These are phyloP conservation scores for Enteromius unitaeniatus DNA, from an alignment of 2,797 vertebrate species.

Conservation along the genomic window DNA sequence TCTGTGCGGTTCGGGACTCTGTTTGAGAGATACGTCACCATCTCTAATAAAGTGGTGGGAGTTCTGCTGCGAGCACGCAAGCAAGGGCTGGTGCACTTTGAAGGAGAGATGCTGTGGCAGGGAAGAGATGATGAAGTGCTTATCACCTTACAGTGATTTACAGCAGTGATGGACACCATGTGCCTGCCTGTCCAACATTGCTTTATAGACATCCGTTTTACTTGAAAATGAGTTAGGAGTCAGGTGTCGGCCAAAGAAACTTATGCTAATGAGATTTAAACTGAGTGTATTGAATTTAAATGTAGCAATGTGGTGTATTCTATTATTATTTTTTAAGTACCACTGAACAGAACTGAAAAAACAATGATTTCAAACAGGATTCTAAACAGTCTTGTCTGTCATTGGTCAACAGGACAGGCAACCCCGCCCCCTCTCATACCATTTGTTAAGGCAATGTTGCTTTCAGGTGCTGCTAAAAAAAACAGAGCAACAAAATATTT, in stretches of 20 bases:
- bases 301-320: neutral
- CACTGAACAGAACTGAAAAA: neutral
- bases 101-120: constrained; percentile 96
- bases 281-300: neutral
- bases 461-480: neutral
- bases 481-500: neutral
- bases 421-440: neutral
- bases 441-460: neutral
- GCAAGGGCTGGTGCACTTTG: constrained; percentile 84
- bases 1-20: constrained; percentile 83
- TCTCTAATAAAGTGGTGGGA: constrained; percentile 92
- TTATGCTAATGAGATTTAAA: neutral
- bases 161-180: constrained; percentile 3
- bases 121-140: constrained; percentile 85
- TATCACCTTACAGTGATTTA: constrained; percentile 78
- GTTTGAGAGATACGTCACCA: constrained; percentile 87
- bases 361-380: neutral
- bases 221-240: neutral
- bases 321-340: neutral
- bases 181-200: constrained; percentile 14
- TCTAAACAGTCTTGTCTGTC: neutral
- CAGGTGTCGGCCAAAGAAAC: neutral
- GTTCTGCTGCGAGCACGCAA: constrained; percentile 87
- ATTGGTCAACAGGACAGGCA: neutral
- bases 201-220: constrained; percentile 5